Conservation (phyloP, 2,113 vertebrate species). For the Terrapene triunguis region DNA sequence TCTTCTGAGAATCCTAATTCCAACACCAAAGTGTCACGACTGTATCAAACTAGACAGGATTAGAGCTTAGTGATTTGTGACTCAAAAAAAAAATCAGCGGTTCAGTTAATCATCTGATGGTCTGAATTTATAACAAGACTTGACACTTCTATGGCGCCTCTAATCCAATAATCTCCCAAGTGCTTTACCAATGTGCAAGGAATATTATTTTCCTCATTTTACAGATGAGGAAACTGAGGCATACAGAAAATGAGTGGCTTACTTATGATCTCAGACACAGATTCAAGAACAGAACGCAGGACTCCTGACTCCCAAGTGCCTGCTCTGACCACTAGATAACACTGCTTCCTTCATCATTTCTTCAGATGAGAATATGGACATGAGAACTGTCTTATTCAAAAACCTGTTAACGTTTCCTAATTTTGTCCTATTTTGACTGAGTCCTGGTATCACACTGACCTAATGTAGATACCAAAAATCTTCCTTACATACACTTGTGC, state of each 20-base stretch:
- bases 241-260: fast-evolving
- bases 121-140: neutral
- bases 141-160: neutral
- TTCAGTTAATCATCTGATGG: neutral
- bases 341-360: neutral
- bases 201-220: neutral
- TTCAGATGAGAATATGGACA: neutral
- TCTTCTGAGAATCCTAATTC: neutral
- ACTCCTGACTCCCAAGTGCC: constrained; percentile 19
- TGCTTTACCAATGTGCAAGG: neutral
- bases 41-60: neutral
- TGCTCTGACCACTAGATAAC: neutral
- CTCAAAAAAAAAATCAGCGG: constrained; percentile 3
- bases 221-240: neutral
- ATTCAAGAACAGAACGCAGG: neutral
- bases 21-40: constrained; percentile 6
- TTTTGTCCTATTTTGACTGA: neutral
- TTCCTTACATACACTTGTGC: fast-evolving
- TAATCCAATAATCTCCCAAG: neutral
- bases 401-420: neutral
- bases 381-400: neutral
- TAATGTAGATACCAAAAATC: constrained; percentile 12
- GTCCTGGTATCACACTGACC: neutral
- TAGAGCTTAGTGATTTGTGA: neutral
- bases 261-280: neutral